Conservation (phyloP, 2,888 invertebrate genomes). For the Metalampra italica region DNA sequence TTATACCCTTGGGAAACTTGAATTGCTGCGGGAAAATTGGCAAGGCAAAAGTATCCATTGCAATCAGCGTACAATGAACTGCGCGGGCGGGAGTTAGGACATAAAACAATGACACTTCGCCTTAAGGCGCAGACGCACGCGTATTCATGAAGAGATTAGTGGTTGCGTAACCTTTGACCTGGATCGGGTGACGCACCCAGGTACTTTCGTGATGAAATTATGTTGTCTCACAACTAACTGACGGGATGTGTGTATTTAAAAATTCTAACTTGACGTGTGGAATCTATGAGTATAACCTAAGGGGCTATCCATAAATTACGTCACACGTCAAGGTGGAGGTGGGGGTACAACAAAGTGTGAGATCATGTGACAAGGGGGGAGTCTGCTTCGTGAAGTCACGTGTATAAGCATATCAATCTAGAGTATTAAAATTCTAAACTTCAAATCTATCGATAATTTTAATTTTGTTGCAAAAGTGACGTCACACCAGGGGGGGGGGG, state of each 20-base stretch:
- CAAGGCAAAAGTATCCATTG: background rate
- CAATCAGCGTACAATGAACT: background rate
- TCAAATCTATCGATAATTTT: too few species aligned
- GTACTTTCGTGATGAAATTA: conserved; percentile 14
- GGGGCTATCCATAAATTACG: too few species aligned
- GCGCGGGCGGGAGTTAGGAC: background rate
- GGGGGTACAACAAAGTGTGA: too few species aligned
- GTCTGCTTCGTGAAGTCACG: too few species aligned
- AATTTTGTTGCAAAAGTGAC: too few species aligned
- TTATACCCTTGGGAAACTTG: too few species aligned
- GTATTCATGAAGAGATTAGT: conserved; percentile 21
- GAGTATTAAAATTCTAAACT: too few species aligned
- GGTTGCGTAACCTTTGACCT: conserved; percentile 19
- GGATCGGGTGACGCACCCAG: conserved; percentile 11
- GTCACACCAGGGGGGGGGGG: too few species aligned
- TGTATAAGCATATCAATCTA: too few species aligned
- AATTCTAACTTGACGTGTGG: background rate
- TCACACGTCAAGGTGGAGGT: too few species aligned
- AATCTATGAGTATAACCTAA: conserved; percentile 1
- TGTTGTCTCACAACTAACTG: conserved; percentile 13
- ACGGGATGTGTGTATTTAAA: background rate
- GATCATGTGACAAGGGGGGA: too few species aligned
- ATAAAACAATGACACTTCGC: conserved; percentile 2
- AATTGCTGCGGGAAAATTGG: too few species aligned
- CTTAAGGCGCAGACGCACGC: conserved; percentile 1